phyloP scores from a whole-genome alignment of 1,140 invertebrate species.

The Micrasema longulum region DNA sequence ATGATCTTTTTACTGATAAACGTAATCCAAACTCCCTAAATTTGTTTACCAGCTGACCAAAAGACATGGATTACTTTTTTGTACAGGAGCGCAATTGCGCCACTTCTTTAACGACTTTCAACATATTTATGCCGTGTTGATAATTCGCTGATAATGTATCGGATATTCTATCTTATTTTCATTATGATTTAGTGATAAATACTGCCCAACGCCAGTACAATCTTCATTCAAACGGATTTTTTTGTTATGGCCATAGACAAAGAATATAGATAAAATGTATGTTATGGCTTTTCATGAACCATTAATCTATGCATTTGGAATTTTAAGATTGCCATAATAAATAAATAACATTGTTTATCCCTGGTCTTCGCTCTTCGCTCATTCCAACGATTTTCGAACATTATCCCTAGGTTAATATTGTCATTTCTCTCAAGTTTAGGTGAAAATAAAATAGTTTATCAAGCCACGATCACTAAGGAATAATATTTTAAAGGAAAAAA shows the following conservation, averaged over 20 bases:
- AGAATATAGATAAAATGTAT: not conserved
- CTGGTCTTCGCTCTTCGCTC: no score
- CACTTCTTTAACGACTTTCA: not conserved
- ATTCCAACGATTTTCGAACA: no score
- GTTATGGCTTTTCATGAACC: not conserved
- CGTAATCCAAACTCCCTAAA: not conserved
- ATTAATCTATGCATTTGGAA: not conserved
- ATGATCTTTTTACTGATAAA: constrained; percentile 38
- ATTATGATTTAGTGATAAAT: constrained; percentile 3
- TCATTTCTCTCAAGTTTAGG: no score
- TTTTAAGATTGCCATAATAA: constrained; percentile 10
- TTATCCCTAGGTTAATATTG: no score
- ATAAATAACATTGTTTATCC: no score
- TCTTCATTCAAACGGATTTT: constrained; percentile 31
- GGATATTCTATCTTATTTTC: constrained; percentile 18
- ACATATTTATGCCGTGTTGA: not conserved
- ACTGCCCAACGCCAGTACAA: not conserved
- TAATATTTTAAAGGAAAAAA: no score
- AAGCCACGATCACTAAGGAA: no score
- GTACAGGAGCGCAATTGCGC: constrained; percentile 18
- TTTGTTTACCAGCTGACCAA: constrained; percentile 43
- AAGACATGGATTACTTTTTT: constrained; percentile 6
- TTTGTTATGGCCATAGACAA: constrained; percentile 10
- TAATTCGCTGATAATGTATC: not conserved
- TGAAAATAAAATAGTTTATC: no score